Conservation (phyloP, 2,888 invertebrate genomes). For the Eristalinus sepulchralis region DNA sequence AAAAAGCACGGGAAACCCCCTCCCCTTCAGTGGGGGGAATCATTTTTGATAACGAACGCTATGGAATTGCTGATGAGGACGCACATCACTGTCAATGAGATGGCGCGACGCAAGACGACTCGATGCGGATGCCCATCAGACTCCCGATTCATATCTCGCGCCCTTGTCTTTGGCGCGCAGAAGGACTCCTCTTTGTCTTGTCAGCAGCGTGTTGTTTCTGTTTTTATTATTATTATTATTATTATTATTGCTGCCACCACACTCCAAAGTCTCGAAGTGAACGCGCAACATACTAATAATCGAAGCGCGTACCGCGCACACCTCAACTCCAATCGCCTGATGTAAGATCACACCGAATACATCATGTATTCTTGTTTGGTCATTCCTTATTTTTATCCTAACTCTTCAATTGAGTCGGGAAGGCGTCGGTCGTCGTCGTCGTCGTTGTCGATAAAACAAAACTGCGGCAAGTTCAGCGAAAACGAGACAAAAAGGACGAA, state of each 20-base stretch:
- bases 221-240: slow-evolving; percentile 33
- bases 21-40: not conserved
- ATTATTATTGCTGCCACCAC: slow-evolving; percentile 56
- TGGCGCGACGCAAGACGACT: slow-evolving; percentile 31
- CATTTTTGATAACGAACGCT: slow-evolving; percentile 56
- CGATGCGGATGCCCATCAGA: slow-evolving; percentile 42
- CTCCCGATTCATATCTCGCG: slow-evolving; percentile 65
- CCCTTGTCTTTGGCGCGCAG: slow-evolving; percentile 47
- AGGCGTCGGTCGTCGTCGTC: slow-evolving; percentile 9
- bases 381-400: slow-evolving; percentile 72
- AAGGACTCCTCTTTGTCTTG: slow-evolving; percentile 32
- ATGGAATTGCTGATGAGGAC: slow-evolving; percentile 68
- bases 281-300: slow-evolving; percentile 63
- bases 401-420: slow-evolving; percentile 46
- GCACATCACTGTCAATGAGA: slow-evolving; percentile 22
- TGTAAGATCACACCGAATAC: slow-evolving; percentile 72
- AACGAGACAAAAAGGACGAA: slow-evolving; percentile 13
- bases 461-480: not conserved
- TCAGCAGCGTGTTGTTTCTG: slow-evolving; percentile 10
- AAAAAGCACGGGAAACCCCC: slow-evolving; percentile 12
- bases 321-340: slow-evolving; percentile 39
- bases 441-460: slow-evolving; percentile 7
- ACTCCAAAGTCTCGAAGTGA: slow-evolving; percentile 22
- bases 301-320: slow-evolving; percentile 21
- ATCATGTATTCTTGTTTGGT: slow-evolving; percentile 70